Evolutionary conservation across 2,113 vertebrate species (phyloP).

Genomic region (Marcusenius ussheri): DNA sequence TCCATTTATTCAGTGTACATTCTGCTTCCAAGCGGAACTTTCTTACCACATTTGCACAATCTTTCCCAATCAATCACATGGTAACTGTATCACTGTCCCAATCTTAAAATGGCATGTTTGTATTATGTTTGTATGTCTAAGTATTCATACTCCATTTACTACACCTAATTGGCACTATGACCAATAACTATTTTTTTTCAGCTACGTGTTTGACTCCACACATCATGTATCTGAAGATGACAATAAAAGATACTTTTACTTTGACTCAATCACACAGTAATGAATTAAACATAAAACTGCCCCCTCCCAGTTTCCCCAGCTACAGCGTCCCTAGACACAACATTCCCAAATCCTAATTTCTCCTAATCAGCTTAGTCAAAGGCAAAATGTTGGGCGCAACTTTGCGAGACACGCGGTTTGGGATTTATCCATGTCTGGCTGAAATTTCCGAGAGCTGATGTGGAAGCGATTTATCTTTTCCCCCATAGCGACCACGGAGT

Average conservation of each 20-base stretch:
- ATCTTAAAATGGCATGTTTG: not conserved
- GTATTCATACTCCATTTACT: not conserved
- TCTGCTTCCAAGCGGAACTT: not conserved
- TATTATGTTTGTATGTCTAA: not conserved
- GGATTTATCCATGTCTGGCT: slow-evolving; percentile 60
- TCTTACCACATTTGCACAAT: not conserved
- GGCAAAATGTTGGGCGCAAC: slow-evolving; percentile 59
- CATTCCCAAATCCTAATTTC: slow-evolving; percentile 62
- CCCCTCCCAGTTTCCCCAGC: slow-evolving; percentile 60
- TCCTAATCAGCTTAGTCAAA: slow-evolving; percentile 71
- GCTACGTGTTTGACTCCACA: not conserved
- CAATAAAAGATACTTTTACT: not conserved
- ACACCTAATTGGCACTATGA: not conserved
- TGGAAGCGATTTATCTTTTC: slow-evolving; percentile 42
- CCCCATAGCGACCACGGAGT: slow-evolving; percentile 43
- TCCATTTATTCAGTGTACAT: not conserved
- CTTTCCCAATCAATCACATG: not conserved
- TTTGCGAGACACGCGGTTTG: slow-evolving; percentile 60
- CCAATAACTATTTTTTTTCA: not conserved
- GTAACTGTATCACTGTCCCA: not conserved
- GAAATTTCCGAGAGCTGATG: slow-evolving; percentile 56
- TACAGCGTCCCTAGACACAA: slow-evolving; percentile 57
- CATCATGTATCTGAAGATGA: not conserved
- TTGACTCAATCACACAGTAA: slow-evolving; percentile 40
- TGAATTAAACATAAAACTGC: slow-evolving; percentile 50